Conservation (phyloP, 1,140 invertebrate species). For the Atta colombica region DNA sequence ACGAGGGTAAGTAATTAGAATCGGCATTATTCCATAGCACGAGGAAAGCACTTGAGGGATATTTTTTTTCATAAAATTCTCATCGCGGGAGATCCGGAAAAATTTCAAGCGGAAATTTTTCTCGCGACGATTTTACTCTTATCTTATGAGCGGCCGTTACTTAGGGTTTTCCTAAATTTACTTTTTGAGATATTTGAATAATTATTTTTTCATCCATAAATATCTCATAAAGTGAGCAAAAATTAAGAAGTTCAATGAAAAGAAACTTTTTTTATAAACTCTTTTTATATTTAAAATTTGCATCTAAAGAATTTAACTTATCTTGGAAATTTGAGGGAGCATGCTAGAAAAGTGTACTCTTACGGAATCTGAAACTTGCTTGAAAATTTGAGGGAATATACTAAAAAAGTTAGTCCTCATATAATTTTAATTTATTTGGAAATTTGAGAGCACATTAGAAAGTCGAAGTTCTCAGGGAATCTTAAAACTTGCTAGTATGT, state of each 20-base stretch:
- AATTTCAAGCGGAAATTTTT: background rate
- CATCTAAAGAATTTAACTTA: background rate
- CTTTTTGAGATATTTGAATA: no score
- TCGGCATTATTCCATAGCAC: background rate
- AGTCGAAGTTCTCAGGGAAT: no score
- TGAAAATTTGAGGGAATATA: background rate
- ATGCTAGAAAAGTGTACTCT: background rate
- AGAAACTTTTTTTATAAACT: no score
- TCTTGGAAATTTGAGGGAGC: background rate
- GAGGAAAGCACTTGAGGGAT: no score
- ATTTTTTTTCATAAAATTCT: background rate
- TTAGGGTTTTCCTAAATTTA: no score
- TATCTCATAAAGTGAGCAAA: no score
- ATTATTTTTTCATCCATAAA: no score
- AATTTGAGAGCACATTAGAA: background rate
- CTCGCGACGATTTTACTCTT: background rate
- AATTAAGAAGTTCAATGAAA: no score
- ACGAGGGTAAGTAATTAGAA: constrained; percentile 92
- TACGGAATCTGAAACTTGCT: no score
- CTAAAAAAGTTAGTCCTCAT: background rate
- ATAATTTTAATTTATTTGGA: background rate
- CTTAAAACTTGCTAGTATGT: no score
- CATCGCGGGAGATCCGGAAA: background rate
- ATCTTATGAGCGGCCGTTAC: background rate
- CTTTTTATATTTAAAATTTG: no score